phyloP scores from a whole-genome alignment of 2,797 vertebrate species.

The Odontamblyopus lacepedii region DNA sequence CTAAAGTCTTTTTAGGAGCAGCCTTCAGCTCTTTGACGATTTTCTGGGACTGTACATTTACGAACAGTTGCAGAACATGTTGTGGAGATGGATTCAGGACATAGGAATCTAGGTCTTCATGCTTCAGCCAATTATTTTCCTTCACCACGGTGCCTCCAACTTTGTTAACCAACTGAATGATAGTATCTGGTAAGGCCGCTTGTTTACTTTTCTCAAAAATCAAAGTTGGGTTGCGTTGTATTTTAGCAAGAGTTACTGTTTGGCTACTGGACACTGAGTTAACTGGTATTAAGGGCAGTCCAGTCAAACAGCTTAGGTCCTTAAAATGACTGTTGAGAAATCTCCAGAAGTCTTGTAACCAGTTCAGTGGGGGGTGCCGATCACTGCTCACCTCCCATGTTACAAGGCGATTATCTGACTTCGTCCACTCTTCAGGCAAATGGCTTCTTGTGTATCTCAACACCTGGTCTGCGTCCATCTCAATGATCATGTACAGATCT shows the following conservation, averaged over 20 bases:
- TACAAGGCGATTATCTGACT: conserved; percentile 35
- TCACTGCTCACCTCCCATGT: conserved; percentile 65
- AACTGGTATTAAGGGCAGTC: conserved; percentile 81
- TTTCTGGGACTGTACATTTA: conserved; percentile 55
- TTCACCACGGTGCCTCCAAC: conserved; percentile 78
- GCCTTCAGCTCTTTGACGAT: conserved; percentile 55
- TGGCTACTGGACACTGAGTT: conserved; percentile 45
- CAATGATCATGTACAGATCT: conserved; percentile 75
- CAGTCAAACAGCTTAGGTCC: conserved; percentile 70
- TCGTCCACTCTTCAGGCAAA: conserved; percentile 78
- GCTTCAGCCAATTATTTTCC: conserved; percentile 71
- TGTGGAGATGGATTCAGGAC: conserved; percentile 77
- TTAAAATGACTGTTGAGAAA: conserved; percentile 74
- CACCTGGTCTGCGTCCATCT: conserved; percentile 63
- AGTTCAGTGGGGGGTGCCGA: conserved; percentile 77
- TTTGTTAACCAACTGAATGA: conserved; percentile 69
- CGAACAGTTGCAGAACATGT: conserved; percentile 71
- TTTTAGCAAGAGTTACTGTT: conserved; percentile 64
- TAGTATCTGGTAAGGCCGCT: conserved; percentile 60
- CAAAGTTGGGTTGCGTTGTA: conserved; percentile 71
- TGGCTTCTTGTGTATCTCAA: conserved; percentile 56
- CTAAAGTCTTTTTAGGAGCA: conserved; percentile 36
- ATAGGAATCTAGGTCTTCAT: conserved; percentile 75
- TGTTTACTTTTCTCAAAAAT: conserved; percentile 74
- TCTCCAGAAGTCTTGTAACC: conserved; percentile 82